Evolutionary conservation across 2,797 vertebrate species (phyloP), one percentile per base, ranked within the genome.

Genomic region (Momotus momota): DNA sequence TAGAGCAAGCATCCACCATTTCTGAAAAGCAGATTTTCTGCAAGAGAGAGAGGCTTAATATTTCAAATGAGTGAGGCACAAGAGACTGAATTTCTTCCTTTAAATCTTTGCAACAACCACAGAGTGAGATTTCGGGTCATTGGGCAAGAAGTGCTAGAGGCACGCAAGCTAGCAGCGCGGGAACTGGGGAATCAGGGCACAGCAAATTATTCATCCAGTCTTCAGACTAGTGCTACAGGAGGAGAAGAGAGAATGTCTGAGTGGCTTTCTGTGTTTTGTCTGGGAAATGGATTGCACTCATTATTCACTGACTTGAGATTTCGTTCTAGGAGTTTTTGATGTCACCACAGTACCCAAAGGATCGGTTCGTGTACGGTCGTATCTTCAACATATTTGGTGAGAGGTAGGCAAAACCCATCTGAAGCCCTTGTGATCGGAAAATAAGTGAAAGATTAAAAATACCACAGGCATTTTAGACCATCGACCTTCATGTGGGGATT

Each of bases 311-410:
- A 97, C 43, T 31, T 48, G 77, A 41, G 38, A 22, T 93, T 95
- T 92, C 27, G 48, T 88, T 98, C 93, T 95, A 99, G 99, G 98
- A 99, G 92, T 96, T 99, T 95, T 92, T 99, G 97, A 99, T 99
- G 99, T 99, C 98, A 20, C 78, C 99, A 60, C 98, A 99, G 92
- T 98, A 99, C 92, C 97, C 97, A 33, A 99, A 99, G 97, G 98
- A 99, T 74, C 96, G 31, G 4, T 52, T 92, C 3, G 55, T 98
- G 41, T 99, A 99, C 38, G 90, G 95, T 1, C 97, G 14, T 7
- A 86, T 99, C 27, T 98, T 94, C 96, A 93, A 79, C 14, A 58
- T 99, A 20, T 99, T 99, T 96, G 99, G 99, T 13, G 97, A 98
- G 96, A 99, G 99, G 99, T 99, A 97, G 78, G 91, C n/a, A 23